A percentile compares a stretch with the other conserved stretches of the same genome.
phyloP scores from a whole-genome alignment of 2,888 invertebrate genomes.

The Scaptomyza caliginosa region DNA sequence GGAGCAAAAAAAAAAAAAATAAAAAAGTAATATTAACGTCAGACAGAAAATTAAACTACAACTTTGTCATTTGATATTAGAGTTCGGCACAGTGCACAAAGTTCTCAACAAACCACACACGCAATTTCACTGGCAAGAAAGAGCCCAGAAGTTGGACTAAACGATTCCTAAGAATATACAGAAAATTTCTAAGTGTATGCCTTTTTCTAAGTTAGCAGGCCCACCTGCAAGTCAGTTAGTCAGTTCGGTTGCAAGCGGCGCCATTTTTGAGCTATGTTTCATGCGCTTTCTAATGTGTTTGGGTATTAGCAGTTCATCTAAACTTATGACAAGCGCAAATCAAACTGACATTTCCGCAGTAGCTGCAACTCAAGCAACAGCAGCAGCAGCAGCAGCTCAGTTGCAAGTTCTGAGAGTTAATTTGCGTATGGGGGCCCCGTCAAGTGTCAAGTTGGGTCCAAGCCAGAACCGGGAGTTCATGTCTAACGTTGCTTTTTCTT shows the following conservation, averaged over 20 bases:
- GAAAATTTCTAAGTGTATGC: not conserved
- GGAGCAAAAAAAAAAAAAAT: constrained; percentile 27
- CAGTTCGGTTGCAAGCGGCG: constrained; percentile 24
- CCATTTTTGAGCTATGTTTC: constrained; percentile 24
- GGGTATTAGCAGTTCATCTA: constrained; percentile 79
- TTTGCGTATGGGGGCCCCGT: constrained; percentile 55
- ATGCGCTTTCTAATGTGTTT: constrained; percentile 78
- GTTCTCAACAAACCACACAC: constrained; percentile 12
- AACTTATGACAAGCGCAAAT: constrained; percentile 81
- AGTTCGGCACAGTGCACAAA: constrained; percentile 57
- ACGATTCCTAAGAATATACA: not conserved
- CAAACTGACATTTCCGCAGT: constrained; percentile 80
- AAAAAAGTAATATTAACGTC: constrained; percentile 49
- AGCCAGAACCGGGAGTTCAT: constrained; percentile 43
- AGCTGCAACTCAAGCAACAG: constrained; percentile 23
- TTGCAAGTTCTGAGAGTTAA: constrained; percentile 41
- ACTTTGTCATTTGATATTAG: constrained; percentile 77
- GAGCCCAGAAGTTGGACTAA: not conserved
- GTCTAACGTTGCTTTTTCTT: constrained; percentile 40
- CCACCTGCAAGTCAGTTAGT: constrained; percentile 8
- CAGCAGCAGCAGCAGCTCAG: not conserved
- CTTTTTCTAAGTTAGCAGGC: not conserved
- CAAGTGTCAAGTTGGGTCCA: constrained; percentile 41
- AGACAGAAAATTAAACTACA: constrained; percentile 60
- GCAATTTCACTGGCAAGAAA: constrained; percentile 19